Evolutionary conservation across 2,113 vertebrate species (phyloP).

Genomic region (Mustelus asterias): DNA sequence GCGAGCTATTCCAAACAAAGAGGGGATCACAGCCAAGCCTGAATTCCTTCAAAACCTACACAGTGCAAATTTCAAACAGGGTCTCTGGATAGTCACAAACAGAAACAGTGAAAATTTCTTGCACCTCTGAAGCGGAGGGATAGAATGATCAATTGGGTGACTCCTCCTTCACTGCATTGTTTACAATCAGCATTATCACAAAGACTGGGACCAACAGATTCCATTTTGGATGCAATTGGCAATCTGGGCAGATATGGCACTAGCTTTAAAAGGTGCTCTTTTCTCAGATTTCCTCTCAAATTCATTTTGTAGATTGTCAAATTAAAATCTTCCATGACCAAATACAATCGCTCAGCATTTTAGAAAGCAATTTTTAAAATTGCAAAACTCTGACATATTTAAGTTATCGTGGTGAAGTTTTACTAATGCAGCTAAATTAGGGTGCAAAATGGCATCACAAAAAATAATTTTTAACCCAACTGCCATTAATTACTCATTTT

Average conservation of each 20-base stretch:
- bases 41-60: background rate
- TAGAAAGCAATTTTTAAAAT: background rate
- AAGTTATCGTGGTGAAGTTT: background rate
- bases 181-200: background rate
- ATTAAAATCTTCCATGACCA: background rate
- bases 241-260: background rate
- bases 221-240: background rate
- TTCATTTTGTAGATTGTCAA: background rate
- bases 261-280: background rate
- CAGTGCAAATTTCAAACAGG: background rate
- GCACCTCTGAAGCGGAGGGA: background rate
- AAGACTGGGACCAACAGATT: background rate
- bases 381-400: background rate
- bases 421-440: background rate
- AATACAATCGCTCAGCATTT: background rate
- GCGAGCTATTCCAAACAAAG: background rate
- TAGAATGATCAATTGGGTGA: background rate
- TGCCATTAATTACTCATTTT: too few species aligned
- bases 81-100: background rate
- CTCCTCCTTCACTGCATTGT: background rate
- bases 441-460: too few species aligned
- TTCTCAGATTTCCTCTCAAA: background rate
- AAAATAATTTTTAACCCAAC: too few species aligned
- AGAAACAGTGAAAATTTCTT: background rate
- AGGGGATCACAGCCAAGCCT: background rate